Evolutionary conservation across 2,113 vertebrate genomes (phyloP).

Genomic region (Prochilodus magdalenae): DNA sequence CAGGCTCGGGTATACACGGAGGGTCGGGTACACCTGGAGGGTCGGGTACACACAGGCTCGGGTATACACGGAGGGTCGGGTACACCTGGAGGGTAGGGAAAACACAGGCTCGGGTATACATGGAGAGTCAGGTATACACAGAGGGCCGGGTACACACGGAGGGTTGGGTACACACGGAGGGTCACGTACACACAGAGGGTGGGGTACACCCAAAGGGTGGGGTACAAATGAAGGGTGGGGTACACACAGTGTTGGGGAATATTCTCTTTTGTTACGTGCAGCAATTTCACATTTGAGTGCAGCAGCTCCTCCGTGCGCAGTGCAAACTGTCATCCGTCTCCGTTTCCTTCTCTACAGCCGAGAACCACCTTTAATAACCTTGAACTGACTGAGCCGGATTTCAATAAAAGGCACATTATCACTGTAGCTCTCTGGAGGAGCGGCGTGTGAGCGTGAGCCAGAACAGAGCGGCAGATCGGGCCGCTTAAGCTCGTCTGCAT

Average conservation of each 20-base stretch:
- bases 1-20: too few species aligned
- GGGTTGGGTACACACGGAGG: too few species aligned
- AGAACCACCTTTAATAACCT: slow-evolving; percentile 72
- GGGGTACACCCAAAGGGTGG: too few species aligned
- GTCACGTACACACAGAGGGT: too few species aligned
- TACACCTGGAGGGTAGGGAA: too few species aligned
- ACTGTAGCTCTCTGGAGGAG: slow-evolving; percentile 48
- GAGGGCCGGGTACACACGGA: too few species aligned
- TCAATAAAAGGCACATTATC: slow-evolving; percentile 80
- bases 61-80: too few species aligned
- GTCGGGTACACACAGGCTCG: too few species aligned
- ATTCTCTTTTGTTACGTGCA: background rate
- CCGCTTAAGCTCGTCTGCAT: slow-evolving; percentile 28
- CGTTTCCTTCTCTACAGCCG: slow-evolving; percentile 40
- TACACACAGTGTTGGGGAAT: background rate
- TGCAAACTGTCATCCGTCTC: slow-evolving; percentile 9
- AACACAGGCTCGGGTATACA: too few species aligned
- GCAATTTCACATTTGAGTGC: slow-evolving; percentile 32
- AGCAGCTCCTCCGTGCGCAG: background rate
- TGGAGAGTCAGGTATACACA: too few species aligned
- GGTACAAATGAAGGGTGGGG: background rate
- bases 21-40: too few species aligned
- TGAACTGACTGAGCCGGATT: slow-evolving; percentile 73
- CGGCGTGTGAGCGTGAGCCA: slow-evolving; percentile 58
- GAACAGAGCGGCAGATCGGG: slow-evolving; percentile 47